Percentiles rank a stretch among this genome's conserved stretches.
Conservation (phyloP, 2,797 vertebrate species). For the Premnoplex brunnescens region DNA sequence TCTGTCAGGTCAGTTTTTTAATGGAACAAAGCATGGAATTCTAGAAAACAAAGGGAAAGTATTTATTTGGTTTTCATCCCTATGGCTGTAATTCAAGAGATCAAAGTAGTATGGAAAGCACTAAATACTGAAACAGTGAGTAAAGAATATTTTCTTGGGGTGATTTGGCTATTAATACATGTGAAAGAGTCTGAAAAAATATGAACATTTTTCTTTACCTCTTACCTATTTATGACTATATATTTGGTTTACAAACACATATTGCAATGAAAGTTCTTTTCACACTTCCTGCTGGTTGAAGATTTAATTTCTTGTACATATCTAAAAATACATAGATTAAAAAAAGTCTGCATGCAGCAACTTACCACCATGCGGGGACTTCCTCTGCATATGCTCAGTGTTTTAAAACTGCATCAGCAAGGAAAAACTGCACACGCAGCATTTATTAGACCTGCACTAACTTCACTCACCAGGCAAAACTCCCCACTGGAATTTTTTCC, state of each 20-base stretch:
- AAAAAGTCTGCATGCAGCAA: not conserved
- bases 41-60: not conserved
- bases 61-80: conserved; percentile 16
- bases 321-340: conserved; percentile 46
- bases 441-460: not conserved
- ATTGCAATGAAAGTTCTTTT: conserved; percentile 14
- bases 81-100: not conserved
- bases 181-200: not conserved
- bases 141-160: not conserved
- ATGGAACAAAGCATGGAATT: not conserved
- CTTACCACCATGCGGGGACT: not conserved
- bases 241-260: not conserved
- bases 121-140: not conserved
- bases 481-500: not conserved
- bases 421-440: not conserved
- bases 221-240: not conserved
- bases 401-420: conserved; percentile 23
- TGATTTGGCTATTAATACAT: not conserved
- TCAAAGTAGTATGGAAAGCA: not conserved
- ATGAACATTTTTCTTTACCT: not conserved
- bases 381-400: conserved; percentile 27
- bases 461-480: not conserved
- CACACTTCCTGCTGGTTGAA: conserved; percentile 16
- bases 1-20: conserved; percentile 15
- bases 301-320: conserved; percentile 24